Percentiles rank a stretch among this genome's conserved stretches.
Conservation (phyloP, 2,113 vertebrate species). For the Sclerurus mexicanus region DNA sequence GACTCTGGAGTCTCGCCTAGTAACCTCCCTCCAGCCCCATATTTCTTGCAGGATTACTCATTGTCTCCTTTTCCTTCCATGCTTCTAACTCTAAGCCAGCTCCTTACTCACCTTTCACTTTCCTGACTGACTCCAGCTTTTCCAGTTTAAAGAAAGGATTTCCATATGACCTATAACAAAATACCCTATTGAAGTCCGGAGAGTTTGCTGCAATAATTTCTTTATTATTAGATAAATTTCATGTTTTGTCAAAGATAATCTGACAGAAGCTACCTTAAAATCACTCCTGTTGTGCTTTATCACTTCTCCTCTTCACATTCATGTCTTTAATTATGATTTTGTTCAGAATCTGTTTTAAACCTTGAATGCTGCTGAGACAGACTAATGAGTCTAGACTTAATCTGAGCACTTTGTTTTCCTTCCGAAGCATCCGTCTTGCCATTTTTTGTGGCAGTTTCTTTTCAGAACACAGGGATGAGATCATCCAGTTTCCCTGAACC, state of each 20-base stretch:
- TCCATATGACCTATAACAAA: not conserved
- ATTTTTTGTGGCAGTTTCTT: conserved; percentile 32
- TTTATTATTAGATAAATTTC: not conserved
- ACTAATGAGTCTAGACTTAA: conserved; percentile 50
- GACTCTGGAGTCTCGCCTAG: conserved; percentile 31
- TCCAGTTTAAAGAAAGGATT: conserved; percentile 23
- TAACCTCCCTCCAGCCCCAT: conserved; percentile 8
- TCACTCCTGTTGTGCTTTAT: not conserved
- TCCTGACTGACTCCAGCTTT: not conserved
- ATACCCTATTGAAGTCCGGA: not conserved
- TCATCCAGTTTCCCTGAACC: conserved; percentile 13
- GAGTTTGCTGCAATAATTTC: not conserved
- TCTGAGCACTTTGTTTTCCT: conserved; percentile 38
- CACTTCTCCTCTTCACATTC: not conserved
- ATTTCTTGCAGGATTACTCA: conserved; percentile 54
- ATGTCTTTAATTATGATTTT: not conserved
- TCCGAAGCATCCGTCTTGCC: not conserved
- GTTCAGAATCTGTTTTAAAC: conserved; percentile 39
- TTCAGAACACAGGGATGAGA: not conserved
- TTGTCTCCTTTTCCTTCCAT: conserved; percentile 34
- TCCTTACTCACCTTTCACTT: conserved; percentile 51
- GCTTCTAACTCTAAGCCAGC: conserved; percentile 6
- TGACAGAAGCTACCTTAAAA: conserved; percentile 12
- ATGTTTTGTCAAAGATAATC: not conserved
- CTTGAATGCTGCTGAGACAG: not conserved